phyloP scores from a whole-genome alignment of 2,113 vertebrate species.

The Tragulus kanchil region DNA sequence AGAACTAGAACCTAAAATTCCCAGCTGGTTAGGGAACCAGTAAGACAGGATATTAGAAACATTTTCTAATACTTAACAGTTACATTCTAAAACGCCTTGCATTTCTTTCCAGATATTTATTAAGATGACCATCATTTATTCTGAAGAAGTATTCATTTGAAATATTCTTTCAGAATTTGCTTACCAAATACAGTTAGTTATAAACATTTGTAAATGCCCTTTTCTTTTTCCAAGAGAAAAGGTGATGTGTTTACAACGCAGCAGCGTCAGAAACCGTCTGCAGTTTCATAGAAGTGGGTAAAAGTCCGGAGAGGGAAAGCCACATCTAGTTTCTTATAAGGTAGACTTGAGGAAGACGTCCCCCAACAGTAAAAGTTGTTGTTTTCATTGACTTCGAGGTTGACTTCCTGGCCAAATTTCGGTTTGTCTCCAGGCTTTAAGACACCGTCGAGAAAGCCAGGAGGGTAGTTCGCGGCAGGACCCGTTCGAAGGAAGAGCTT shows the following conservation, averaged over 20 bases:
- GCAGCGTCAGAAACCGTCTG: conserved; percentile 79
- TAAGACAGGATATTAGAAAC: conserved; percentile 80
- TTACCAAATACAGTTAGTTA: conserved; percentile 75
- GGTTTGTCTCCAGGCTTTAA: conserved; percentile 19
- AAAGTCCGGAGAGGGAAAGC: conserved; percentile 59
- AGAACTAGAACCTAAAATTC: conserved; percentile 34
- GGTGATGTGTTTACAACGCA: conserved; percentile 73
- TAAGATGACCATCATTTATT: conserved; percentile 85
- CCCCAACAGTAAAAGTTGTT: background rate
- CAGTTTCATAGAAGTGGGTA: conserved; percentile 75
- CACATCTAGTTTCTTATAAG: conserved; percentile 46
- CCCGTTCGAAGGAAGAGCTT: conserved; percentile 71
- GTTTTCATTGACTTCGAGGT: conserved; percentile 46
- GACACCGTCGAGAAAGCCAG: conserved; percentile 70
- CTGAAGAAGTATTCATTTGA: conserved; percentile 80
- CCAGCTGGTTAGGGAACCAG: conserved; percentile 61
- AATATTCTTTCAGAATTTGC: conserved; percentile 78
- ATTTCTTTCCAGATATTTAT: conserved; percentile 85
- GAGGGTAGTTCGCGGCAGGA: conserved; percentile 60
- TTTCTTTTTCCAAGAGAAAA: conserved; percentile 71
- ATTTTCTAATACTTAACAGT: conserved; percentile 63
- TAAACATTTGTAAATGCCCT: conserved; percentile 69
- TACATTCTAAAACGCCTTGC: conserved; percentile 73
- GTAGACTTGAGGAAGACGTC: conserved; percentile 31
- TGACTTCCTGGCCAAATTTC: conserved; percentile 46